Evolutionary conservation across 2,797 vertebrate species (phyloP).

Genomic region (Parauchenoglanis ngamensis): DNA sequence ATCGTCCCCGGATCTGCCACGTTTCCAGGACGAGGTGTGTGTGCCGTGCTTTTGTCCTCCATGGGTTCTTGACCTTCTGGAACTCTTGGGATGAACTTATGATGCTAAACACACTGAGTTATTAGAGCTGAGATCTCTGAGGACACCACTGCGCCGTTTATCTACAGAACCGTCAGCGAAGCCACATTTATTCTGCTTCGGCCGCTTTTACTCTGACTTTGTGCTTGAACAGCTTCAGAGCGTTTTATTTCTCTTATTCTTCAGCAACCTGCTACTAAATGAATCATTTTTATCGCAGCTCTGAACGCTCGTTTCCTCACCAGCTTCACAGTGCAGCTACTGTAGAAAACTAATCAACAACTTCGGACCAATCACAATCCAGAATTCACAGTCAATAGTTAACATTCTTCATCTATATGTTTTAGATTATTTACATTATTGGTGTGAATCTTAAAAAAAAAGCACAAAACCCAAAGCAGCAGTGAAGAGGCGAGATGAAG

Average conservation of each 20-base stretch:
- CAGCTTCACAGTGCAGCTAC: background rate
- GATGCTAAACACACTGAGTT: conserved; percentile 44
- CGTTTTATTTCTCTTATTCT: background rate
- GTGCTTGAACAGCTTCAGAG: background rate
- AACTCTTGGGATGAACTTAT: conserved; percentile 47
- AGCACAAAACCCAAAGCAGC: background rate
- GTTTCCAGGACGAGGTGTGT: conserved; percentile 40
- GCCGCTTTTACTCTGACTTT: background rate
- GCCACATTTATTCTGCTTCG: background rate
- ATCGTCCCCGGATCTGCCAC: conserved; percentile 36
- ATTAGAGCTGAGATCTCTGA: conserved; percentile 35
- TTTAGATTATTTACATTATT: conserved; percentile 5
- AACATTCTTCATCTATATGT: background rate
- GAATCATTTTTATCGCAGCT: background rate
- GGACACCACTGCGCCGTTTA: background rate
- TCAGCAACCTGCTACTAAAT: background rate
- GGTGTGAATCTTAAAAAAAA: conserved; percentile 11
- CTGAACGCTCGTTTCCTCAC: background rate
- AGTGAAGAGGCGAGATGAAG: background rate
- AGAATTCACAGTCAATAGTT: background rate
- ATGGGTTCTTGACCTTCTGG: conserved; percentile 43
- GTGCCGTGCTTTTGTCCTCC: conserved; percentile 42
- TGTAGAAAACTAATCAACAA: background rate
- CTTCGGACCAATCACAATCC: background rate
- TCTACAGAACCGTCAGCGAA: background rate